Conservation (phyloP, 2,797 vertebrate species). For the Poeciliopsis infans region DNA sequence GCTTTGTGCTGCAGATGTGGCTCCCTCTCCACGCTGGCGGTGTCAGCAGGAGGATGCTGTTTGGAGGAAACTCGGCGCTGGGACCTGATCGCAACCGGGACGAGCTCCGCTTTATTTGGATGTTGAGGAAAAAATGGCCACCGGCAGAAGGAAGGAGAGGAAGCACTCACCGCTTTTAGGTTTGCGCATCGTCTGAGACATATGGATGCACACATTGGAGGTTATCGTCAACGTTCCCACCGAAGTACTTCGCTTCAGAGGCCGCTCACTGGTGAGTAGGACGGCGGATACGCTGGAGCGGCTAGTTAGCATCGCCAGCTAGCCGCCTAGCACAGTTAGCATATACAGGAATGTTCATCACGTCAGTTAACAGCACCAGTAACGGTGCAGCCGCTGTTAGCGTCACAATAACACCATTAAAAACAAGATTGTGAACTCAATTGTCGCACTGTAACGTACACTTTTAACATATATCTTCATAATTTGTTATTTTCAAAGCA, state of each 20-base stretch:
- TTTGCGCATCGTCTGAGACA: conserved; percentile 62
- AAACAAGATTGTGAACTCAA: rapidly evolving
- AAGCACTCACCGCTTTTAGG: conserved; percentile 57
- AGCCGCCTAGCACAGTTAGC: conserved; percentile 61
- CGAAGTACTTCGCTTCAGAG: conserved; percentile 36
- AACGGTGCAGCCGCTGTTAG: background rate
- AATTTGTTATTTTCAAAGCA: conserved; percentile 17
- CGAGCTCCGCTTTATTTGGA: conserved; percentile 62
- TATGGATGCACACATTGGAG: conserved; percentile 68
- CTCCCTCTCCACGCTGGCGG: background rate
- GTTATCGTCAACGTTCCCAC: conserved; percentile 16
- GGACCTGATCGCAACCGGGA: conserved; percentile 29
- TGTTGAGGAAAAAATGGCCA: conserved; percentile 83
- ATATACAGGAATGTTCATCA: conserved; percentile 43
- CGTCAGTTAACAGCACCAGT: conserved; percentile 8
- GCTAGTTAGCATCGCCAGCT: conserved; percentile 47
- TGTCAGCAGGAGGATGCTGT: conserved; percentile 42
- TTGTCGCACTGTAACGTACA: rapidly evolving
- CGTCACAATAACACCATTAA: background rate
- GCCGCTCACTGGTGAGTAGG: conserved; percentile 60
- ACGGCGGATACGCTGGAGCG: conserved; percentile 29
- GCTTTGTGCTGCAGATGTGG: conserved; percentile 16
- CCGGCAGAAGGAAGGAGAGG: conserved; percentile 65
- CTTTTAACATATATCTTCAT: background rate
- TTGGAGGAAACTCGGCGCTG: conserved; percentile 35